Base-by-base conservation (phyloP, 2,113 vertebrate species). In the Monarcha castaneiventris region DNA sequence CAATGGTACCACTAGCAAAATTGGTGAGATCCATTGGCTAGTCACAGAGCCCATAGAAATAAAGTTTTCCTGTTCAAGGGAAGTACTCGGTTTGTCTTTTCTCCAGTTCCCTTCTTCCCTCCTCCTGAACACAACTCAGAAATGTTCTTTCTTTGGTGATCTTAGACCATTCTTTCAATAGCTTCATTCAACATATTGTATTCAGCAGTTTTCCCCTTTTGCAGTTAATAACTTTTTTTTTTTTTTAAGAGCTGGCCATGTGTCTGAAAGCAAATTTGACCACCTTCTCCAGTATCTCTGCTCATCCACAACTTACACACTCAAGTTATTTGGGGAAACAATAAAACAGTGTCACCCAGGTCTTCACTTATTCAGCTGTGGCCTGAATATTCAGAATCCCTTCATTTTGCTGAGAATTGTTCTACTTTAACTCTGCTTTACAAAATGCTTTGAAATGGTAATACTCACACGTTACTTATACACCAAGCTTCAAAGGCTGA, bases 401-500 rank as follows among this genome's bases (percentile, higher is more conserved):
- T 56, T 77, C n/a, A 55, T 94, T 96, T 95, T 89, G 64, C 73
- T 92, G 64, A 96, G 76, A 89, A 94, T 93, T 92, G 86, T 93
- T 96, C 69, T 95, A 90, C 73, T 97, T 96, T 96, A 95, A 92
- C 93, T 93, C 44, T n/a, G 23, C 73, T 72, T 56, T 56, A 91
- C 52, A 46, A 88, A 90, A 80, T 26, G 68, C 96, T 97, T 96
- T 96, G 96, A 97, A 97, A 87, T 97, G 96, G 73, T 94, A 96
- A 97, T 97, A 88, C 20, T 67, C 48, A 61, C 41, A 58, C 3
- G 1, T 77, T 89, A 84, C 76, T 74, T 35, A 90, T 61, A 81
- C 9, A 84, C 37, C 61, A 95, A 95, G 90, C 96, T 97, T 97
- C 96, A 97, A 97, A 97, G 96, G 64, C 90, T 93, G 89, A 90